Base-by-base conservation (phyloP, 2,113 vertebrate species). In the Promerops cafer region DNA sequence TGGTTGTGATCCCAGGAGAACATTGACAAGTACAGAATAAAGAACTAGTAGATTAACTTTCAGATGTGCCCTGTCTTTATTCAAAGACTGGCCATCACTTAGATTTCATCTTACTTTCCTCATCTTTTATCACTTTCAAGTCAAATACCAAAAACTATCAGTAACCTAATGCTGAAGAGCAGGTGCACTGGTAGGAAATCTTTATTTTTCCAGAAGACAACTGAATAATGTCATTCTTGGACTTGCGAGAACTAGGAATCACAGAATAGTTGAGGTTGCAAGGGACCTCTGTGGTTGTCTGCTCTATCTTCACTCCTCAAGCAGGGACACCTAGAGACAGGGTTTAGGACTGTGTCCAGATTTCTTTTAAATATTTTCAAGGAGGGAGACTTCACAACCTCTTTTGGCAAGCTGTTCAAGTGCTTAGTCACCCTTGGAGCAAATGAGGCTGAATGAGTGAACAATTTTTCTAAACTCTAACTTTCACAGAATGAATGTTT, bases 121-220 rank as follows among this genome's bases (percentile, higher is more conserved):
- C 64, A 17, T 81, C 70, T 87, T 83, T 71, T 86, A 72, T 93
- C 82, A 68, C 35, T 90, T 81, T 54, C 53, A 91, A 95, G 18
- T 96, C 86, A 97, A 94, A 94, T 82, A 80, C 56, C 60, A 94
- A 79, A 95, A 97, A 40, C 40, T 47, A 49, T 33, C 65, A 53
- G 64, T 22, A 93, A 76, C 44, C 69, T 42, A 75, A 60, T 89
- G 24, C 16, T 86, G 54, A 91, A 91, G 39, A 94, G 57, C 44
- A 93, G 54, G 27, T 95, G 47, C 6, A 18, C 56, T 76, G 64
- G 89, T 94, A 96, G 76, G 50, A 97, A 95, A 37, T 52, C 78
- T 87, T 33, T 52, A 54, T 66, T 94, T 93, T 87, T 94, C 50
- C 35, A 86, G 76, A 47, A 93, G 65, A 65, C 16, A 92, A 76